Evolutionary conservation across 2,888 invertebrate genomes (phyloP).

Genomic region (Dastarcus helophoroides): DNA sequence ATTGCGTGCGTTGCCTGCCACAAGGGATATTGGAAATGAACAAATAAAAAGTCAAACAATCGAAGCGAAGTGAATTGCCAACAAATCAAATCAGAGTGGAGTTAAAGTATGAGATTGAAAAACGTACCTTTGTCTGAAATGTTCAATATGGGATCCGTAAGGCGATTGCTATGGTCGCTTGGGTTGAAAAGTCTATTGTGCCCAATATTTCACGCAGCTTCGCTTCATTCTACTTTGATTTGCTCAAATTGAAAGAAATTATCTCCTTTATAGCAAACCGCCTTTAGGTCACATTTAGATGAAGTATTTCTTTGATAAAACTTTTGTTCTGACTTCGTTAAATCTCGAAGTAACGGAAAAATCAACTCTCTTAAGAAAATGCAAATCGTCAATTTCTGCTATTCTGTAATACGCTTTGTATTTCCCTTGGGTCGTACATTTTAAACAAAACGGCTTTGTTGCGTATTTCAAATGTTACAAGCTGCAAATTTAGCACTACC

Average conservation of each 20-base stretch:
- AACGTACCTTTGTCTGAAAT: constrained; percentile 29
- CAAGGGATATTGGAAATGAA: constrained; percentile 13
- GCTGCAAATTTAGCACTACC: no score
- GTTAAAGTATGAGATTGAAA: constrained; percentile 26
- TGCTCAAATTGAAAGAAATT: constrained; percentile 20
- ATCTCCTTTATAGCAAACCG: constrained; percentile 16
- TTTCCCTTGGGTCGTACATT: no score
- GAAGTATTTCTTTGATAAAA: no score
- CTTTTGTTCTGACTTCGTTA: not conserved
- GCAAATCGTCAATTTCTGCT: no score
- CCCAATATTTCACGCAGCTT: constrained; percentile 25
- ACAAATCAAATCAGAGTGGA: constrained; percentile 28
- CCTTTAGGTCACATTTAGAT: constrained; percentile 15
- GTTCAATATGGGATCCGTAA: constrained; percentile 26
- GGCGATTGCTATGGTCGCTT: constrained; percentile 26
- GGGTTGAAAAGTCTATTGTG: constrained; percentile 25
- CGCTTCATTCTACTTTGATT: constrained; percentile 15
- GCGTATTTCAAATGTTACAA: no score
- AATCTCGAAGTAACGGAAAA: no score
- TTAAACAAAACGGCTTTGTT: no score
- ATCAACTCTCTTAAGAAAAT: no score
- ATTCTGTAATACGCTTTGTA: no score
- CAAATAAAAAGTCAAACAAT: constrained; percentile 25
- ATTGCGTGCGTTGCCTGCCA: constrained; percentile 4
- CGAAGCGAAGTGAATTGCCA: constrained; percentile 27